Evolutionary conservation across 2,797 vertebrate species (phyloP), one percentile per base, ranked within the genome.

Genomic region (Nannoperca australis): DNA sequence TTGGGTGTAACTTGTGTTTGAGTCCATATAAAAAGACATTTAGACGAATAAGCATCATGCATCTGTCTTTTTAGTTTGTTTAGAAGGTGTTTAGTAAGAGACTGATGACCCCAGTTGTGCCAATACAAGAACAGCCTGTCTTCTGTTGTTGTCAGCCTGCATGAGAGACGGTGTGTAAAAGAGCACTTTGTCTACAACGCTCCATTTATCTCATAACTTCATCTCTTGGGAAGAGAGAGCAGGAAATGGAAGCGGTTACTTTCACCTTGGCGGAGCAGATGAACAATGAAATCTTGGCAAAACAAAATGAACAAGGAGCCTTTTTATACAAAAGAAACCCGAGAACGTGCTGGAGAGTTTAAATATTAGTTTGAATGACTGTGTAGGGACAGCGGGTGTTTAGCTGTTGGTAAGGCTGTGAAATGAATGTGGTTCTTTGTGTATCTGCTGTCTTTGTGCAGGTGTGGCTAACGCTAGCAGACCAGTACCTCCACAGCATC

Each of bases 381-480:
- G 44, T 53, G 32, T 8, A 11, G 54, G 49, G 60, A 22, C 12
- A 8, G 22, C 18, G 1, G 22, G 12, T 53, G 10, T 40, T 54
- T 1, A 53, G 2, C 32, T 51, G 6, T 53, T 67, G 32, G 38
- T 22, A 27, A n/a, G 2, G 14, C 42, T 55, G 2, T 7, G 9
- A 7, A 5, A 30, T 51, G 34, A n/a, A 72, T 49, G 36, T 11
- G 6, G 18, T n/a, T 82, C 34, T 24, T 11, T 45, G 32, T 50
- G 53, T 61, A 12, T n/a, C 50, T 45, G 45, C 58, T 73, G 14
- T 75, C 10, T 64, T 8, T 22, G 81, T 90, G 61, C 89, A 99
- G 98, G 98, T 99, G 66, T 99, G 98, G 98, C 88, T 99, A 67
- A 99, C 97, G 0, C 89, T 99, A 45, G 98, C 98, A 42, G 98